phyloP scores from a whole-genome alignment of 2,797 vertebrate species.

The Argentina silus region DNA sequence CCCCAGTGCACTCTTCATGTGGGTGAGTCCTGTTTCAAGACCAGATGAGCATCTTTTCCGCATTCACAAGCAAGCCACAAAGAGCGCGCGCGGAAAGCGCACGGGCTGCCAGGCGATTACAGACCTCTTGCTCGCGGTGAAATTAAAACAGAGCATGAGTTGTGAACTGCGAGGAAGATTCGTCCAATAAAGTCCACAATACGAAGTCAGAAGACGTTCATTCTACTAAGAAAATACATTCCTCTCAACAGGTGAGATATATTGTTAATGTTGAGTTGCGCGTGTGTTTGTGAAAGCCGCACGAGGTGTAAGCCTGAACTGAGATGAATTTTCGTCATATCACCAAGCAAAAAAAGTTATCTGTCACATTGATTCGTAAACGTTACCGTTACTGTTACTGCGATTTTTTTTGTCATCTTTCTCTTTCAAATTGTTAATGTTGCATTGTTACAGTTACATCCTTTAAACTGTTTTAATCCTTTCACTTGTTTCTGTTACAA shows the following conservation, averaged over 20 bases:
- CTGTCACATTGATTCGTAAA: neutral
- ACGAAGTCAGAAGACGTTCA: neutral
- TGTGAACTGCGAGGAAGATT: neutral
- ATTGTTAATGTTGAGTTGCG: neutral
- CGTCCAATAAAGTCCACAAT: neutral
- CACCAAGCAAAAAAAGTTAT: neutral
- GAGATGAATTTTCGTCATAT: neutral
- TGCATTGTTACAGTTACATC: neutral
- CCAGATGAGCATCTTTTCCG: conserved; percentile 2
- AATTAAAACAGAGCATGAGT: neutral
- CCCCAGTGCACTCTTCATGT: neutral
- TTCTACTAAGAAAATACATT: neutral
- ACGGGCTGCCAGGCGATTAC: neutral
- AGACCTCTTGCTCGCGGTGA: conserved; percentile 6
- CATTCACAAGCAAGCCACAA: conserved; percentile 11
- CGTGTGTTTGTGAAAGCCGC: neutral
- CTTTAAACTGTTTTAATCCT: neutral
- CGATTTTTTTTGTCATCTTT: neutral
- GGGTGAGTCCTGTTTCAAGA: neutral
- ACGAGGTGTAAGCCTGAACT: neutral
- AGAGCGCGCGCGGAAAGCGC: neutral
- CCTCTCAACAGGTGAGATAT: neutral
- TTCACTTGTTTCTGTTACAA: neutral
- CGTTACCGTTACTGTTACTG: neutral
- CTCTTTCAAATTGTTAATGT: neutral